phyloP scores from a whole-genome alignment of 2,113 vertebrate species.

The Potamarius usumacintae region DNA sequence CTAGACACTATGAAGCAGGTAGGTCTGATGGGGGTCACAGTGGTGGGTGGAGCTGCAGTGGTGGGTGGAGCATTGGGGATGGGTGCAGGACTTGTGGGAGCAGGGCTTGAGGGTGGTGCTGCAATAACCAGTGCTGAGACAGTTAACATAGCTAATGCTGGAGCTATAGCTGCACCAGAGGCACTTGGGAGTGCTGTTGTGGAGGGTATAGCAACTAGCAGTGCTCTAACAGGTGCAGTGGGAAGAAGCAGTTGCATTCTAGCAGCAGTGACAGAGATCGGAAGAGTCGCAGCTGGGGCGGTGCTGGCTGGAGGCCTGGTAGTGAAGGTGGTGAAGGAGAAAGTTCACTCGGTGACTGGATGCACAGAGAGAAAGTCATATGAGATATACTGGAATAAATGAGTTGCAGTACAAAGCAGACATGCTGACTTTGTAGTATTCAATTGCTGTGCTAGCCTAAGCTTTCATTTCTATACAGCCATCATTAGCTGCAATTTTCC shows the following conservation, averaged over 20 bases:
- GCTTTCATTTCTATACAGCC: background rate
- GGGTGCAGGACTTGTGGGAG: constrained; percentile 60
- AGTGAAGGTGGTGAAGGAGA: constrained; percentile 73
- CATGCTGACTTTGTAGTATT: background rate
- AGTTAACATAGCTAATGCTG: constrained; percentile 31
- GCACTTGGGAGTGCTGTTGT: constrained; percentile 48
- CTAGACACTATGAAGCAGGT: constrained; percentile 67
- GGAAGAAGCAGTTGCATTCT: constrained; percentile 53
- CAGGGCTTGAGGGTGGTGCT: constrained; percentile 57
- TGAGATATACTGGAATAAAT: constrained; percentile 74
- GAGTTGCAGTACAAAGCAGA: background rate
- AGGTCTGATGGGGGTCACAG: constrained; percentile 59
- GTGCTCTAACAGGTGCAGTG: constrained; percentile 31
- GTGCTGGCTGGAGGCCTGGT: constrained; percentile 64
- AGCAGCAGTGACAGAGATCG: constrained; percentile 62
- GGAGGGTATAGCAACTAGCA: constrained; percentile 28
- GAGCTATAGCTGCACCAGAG: constrained; percentile 44
- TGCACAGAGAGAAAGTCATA: constrained; percentile 66
- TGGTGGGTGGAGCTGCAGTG: constrained; percentile 65
- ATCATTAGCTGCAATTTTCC: background rate
- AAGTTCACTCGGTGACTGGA: constrained; percentile 52
- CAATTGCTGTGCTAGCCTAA: background rate
- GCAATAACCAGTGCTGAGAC: constrained; percentile 55
- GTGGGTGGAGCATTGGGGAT: constrained; percentile 66
- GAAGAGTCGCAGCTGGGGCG: constrained; percentile 63